Conservation (phyloP, 2,888 invertebrate species). For the Drosophila atripex region DNA sequence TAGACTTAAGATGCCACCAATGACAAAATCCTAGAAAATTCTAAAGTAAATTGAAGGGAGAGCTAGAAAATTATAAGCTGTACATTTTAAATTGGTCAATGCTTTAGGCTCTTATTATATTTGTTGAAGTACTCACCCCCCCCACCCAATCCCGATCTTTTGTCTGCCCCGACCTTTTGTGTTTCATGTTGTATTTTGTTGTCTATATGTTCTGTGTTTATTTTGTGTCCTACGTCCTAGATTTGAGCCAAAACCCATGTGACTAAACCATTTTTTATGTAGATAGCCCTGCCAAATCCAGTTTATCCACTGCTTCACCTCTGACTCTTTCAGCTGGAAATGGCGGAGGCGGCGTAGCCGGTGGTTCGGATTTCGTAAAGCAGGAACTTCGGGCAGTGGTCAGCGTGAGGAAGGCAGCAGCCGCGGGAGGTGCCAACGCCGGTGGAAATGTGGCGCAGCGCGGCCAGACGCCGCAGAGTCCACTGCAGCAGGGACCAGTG, state of each 20-base stretch:
- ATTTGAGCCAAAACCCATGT: conserved; percentile 49
- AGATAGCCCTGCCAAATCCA: conserved; percentile 9
- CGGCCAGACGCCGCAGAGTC: conserved; percentile 83
- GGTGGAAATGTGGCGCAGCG: conserved; percentile 71
- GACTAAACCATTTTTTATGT: conserved; percentile 58
- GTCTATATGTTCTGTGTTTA: conserved; percentile 51
- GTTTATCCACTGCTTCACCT: conserved; percentile 1
- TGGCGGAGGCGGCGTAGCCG: conserved; percentile 75
- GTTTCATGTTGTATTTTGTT: conserved; percentile 63
- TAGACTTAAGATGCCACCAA: conserved; percentile 5
- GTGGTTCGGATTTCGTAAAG: conserved; percentile 92
- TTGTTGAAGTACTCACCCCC: not conserved
- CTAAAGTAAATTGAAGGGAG: not conserved
- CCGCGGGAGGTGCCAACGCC: conserved; percentile 77
- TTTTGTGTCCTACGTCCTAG: conserved; percentile 60
- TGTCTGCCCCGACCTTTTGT: conserved; percentile 45
- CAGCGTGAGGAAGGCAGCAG: conserved; percentile 87
- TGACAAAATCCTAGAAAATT: not conserved
- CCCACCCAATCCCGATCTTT: conserved; percentile 21
- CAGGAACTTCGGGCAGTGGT: conserved; percentile 95
- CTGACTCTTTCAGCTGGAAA: conserved; percentile 63
- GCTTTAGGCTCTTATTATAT: conserved; percentile 20
- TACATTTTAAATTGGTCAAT: conserved; percentile 28
- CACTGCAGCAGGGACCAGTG: conserved; percentile 82
- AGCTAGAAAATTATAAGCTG: conserved; percentile 28